Evolutionary conservation across 1,140 invertebrate species (phyloP), one percentile per base, ranked within the genome.

Genomic region (Tenebrio molitor): DNA sequence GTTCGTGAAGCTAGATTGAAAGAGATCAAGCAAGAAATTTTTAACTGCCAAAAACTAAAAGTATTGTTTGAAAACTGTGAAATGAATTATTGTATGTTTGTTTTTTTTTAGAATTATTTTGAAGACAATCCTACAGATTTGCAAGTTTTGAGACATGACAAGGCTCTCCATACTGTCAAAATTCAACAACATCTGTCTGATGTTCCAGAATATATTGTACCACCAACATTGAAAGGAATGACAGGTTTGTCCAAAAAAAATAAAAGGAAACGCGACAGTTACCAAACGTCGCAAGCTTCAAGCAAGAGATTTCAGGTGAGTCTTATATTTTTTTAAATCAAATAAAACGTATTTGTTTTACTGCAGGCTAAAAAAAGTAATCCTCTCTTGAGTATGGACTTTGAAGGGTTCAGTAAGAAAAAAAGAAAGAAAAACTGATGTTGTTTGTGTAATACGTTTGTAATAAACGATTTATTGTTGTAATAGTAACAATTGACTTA

Each of bases 161-260:
- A 95, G 83, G 91, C 93, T 0, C 82, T 97, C n/a, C 94, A 95
- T 78, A 93, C 92, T 1, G 92, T 97, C 0, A 91, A 91, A 81
- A 80, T 93, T 7, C 93, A 97, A 79, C 86, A 90, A 6, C 95
- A 98, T 83, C 85, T 99, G 44, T 90, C 93, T 73, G 90, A 99
- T 83, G 94, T 99, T 1, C 97, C 97, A 0, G 96, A 98, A 33
- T 99, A 99, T 82, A 92, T 99, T 76, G 87, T 97, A 1, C 95
- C 95, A 0, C 86, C 88, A 1, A 90, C 92, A 0, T 83, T 96
- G 12, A 91, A 90, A 77, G 86, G 87, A 74, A 77, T 90, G 0
- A 85, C 87, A 0, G 84, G 86, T 1, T 84, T 88, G 12, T 79
- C 81, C 4, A 83, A 81, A 12, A 78, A 78, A 78, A 79, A 79